phyloP scores from a whole-genome alignment of 2,888 invertebrate genomes.

The Notodonta dromedarius region DNA sequence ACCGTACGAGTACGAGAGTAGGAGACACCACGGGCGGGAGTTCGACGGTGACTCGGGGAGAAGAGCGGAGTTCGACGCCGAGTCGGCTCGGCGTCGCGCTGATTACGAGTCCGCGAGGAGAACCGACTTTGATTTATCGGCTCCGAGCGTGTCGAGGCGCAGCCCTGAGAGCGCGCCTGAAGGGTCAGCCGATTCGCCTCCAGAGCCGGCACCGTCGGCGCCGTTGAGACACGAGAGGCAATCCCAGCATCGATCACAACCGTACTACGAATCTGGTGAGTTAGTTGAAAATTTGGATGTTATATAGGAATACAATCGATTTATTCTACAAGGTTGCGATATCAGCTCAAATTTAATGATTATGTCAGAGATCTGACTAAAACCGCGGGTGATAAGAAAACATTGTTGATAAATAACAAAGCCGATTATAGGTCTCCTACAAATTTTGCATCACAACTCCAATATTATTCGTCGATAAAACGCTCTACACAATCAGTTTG shows the following conservation, averaged over 20 bases:
- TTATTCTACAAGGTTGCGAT: neutral
- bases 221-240: constrained; percentile 71
- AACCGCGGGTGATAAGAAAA: neutral
- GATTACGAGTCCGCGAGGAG: constrained; percentile 80
- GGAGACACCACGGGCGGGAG: constrained; percentile 61
- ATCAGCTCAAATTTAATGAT: neutral
- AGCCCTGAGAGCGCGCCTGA: constrained; percentile 80
- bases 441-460: neutral
- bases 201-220: constrained; percentile 79
- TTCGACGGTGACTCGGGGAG: constrained; percentile 75
- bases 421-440: neutral
- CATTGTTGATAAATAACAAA: neutral
- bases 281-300: constrained; percentile 6
- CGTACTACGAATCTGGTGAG: constrained; percentile 81
- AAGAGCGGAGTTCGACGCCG: constrained; percentile 71
- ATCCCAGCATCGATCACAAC: constrained; percentile 70
- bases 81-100: constrained; percentile 72
- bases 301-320: neutral
- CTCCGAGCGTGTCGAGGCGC: constrained; percentile 69
- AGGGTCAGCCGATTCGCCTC: constrained; percentile 76
- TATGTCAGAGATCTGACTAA: neutral
- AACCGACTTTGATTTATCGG: constrained; percentile 77
- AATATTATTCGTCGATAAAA: neutral
- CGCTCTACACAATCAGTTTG: neutral
- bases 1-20: constrained; percentile 75